Percentiles rank a stretch among this genome's conserved stretches.
Conservation (phyloP, 2,888 invertebrate species). For the Andrena fulva region DNA sequence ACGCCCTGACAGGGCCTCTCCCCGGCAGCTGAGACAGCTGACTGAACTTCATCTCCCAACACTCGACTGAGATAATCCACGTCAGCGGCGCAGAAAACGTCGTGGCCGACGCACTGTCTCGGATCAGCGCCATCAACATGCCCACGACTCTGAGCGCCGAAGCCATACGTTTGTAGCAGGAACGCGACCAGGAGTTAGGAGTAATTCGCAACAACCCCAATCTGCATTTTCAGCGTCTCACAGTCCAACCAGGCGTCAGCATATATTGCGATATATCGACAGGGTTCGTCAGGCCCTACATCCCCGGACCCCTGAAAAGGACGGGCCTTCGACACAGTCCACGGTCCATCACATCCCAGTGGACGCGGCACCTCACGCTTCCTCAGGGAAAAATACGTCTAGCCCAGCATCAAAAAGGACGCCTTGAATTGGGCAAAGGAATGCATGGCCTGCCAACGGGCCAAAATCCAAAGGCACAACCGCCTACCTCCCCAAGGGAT, state of each 20-base stretch:
- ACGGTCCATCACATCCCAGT: neutral
- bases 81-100: neutral
- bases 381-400: neutral
- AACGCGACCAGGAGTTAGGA: too few species aligned
- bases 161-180: too few species aligned
- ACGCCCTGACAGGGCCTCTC: neutral
- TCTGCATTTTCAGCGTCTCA: too few species aligned
- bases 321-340: too few species aligned
- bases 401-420: constrained; percentile 10
- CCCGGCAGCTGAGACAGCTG: neutral
- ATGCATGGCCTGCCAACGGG: constrained; percentile 20
- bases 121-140: neutral
- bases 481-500: neutral
- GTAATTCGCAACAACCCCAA: too few species aligned
- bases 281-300: too few species aligned
- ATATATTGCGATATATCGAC: too few species aligned
- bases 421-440: neutral
- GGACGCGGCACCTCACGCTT: neutral
- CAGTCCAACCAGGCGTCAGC: too few species aligned
- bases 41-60: neutral
- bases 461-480: neutral
- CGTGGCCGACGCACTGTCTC: neutral
- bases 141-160: neutral
- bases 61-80: neutral
- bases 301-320: too few species aligned